A percentile compares a stretch with the other conserved stretches of the same genome.
Evolutionary conservation across 2,888 invertebrate genomes (phyloP).

Genomic region (Cosmia pyralina): DNA sequence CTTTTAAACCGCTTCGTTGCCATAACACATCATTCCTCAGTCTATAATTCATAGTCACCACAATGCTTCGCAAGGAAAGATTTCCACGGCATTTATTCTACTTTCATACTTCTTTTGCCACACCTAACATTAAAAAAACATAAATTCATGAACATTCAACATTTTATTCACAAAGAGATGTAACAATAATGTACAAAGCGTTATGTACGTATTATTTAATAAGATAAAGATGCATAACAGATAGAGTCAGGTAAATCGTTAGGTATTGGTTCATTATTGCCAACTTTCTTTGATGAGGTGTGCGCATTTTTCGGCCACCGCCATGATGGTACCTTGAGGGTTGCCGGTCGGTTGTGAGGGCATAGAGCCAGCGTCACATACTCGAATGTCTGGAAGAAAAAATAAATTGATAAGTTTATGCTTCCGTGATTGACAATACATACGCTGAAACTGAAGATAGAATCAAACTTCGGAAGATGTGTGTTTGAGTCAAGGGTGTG

Average conservation of each 20-base stretch:
- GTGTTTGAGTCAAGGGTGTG: no score
- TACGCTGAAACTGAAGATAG: neutral
- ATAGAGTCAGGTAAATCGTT: neutral
- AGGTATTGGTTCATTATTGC: conserved; percentile 26
- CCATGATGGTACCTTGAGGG: conserved; percentile 89
- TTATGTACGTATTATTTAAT: conserved; percentile 18
- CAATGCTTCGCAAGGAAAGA: no score
- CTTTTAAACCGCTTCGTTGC: no score
- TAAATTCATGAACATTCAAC: conserved; percentile 23
- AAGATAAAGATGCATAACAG: neutral
- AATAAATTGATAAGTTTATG: neutral
- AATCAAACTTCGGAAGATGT: neutral
- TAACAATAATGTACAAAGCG: conserved; percentile 12
- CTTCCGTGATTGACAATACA: neutral
- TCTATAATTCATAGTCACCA: no score
- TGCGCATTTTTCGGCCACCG: conserved; percentile 89
- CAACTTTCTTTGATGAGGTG: conserved; percentile 74
- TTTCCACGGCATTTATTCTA: no score
- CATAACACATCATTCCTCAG: no score
- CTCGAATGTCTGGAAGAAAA: conserved; percentile 78
- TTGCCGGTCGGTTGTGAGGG: conserved; percentile 86
- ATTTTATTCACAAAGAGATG: conserved; percentile 40
- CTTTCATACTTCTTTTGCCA: no score
- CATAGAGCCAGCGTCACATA: conserved; percentile 90
- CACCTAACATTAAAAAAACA: no score